Conservation (phyloP, 2,888 invertebrate genomes). For the Diaperis boleti region DNA sequence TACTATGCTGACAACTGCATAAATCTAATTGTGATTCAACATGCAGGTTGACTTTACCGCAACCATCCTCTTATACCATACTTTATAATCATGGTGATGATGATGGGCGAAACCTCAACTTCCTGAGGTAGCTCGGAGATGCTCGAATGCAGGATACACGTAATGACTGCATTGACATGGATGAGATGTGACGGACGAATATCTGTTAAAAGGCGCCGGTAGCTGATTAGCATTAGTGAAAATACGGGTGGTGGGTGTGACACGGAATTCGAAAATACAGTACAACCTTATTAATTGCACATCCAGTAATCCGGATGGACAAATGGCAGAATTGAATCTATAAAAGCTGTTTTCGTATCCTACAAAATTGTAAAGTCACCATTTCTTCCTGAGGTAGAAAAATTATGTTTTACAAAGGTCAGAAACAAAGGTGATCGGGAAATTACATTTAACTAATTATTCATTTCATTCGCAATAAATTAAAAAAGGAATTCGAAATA, state of each 20-base stretch:
- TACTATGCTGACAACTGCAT: conserved; percentile 51
- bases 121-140: conserved; percentile 14
- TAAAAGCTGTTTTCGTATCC: too few relatives aligned
- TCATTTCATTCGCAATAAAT: too few relatives aligned
- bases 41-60: conserved; percentile 18
- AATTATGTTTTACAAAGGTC: too few relatives aligned
- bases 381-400: too few relatives aligned
- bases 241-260: conserved; percentile 10
- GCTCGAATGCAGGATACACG: conserved; percentile 12
- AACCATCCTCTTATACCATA: conserved; percentile 26
- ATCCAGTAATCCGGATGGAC: too few relatives aligned
- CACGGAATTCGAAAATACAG: conserved; percentile 16
- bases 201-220: background rate
- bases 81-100: conserved; percentile 19
- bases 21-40: conserved; percentile 44
- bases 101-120: conserved; percentile 23
- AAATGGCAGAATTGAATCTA: too few relatives aligned
- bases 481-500: too few relatives aligned
- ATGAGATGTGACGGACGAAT: conserved; percentile 8
- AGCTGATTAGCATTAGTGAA: background rate
- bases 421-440: too few relatives aligned
- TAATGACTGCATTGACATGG: conserved; percentile 19
- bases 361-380: too few relatives aligned
- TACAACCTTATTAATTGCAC: too few relatives aligned
- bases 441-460: too few relatives aligned